phyloP scores from a whole-genome alignment of 2,888 invertebrate species.

The Trilocha varians region DNA sequence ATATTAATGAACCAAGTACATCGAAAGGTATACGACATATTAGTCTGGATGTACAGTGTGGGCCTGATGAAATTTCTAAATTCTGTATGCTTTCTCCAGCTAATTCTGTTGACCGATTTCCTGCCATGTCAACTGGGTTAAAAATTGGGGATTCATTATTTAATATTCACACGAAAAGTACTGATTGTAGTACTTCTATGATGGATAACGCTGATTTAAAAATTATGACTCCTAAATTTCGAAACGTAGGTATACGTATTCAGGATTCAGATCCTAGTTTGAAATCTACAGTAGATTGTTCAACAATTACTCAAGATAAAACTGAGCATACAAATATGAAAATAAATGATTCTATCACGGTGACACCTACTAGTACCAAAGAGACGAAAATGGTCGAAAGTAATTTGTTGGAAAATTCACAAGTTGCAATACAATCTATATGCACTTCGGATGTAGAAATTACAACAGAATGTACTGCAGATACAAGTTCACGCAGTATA shows the following conservation, averaged over 20 bases:
- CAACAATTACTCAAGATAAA: slow-evolving; percentile 17
- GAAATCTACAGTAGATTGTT: slow-evolving; percentile 5
- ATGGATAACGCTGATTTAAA: slow-evolving; percentile 15
- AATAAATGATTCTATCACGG: slow-evolving; percentile 19
- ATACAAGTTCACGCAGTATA: slow-evolving; percentile 10
- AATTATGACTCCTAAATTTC: slow-evolving; percentile 22
- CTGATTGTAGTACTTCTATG: slow-evolving; percentile 31
- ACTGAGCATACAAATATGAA: slow-evolving; percentile 3
- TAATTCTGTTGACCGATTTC: slow-evolving; percentile 31
- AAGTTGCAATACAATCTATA: slow-evolving; percentile 10
- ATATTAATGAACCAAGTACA: slow-evolving; percentile 62
- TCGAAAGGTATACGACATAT: slow-evolving; percentile 59
- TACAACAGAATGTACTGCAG: slow-evolving; percentile 14
- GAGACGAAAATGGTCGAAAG: slow-evolving; percentile 15
- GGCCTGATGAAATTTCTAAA: slow-evolving; percentile 35
- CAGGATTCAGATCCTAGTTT: slow-evolving; percentile 8
- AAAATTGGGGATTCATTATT: slow-evolving; percentile 32
- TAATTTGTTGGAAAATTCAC: slow-evolving; percentile 12
- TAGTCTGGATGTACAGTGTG: slow-evolving; percentile 56
- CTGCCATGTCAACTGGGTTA: slow-evolving; percentile 33
- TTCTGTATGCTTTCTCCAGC: slow-evolving; percentile 29
- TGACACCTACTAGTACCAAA: slow-evolving; percentile 22
- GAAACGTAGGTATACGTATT: slow-evolving; percentile 31
- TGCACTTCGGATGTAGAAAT: slow-evolving; percentile 20
- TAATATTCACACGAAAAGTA: slow-evolving; percentile 17